Evolutionary conservation across 2,888 invertebrate genomes (phyloP).

Genomic region (Macrostomum cliftonense): DNA sequence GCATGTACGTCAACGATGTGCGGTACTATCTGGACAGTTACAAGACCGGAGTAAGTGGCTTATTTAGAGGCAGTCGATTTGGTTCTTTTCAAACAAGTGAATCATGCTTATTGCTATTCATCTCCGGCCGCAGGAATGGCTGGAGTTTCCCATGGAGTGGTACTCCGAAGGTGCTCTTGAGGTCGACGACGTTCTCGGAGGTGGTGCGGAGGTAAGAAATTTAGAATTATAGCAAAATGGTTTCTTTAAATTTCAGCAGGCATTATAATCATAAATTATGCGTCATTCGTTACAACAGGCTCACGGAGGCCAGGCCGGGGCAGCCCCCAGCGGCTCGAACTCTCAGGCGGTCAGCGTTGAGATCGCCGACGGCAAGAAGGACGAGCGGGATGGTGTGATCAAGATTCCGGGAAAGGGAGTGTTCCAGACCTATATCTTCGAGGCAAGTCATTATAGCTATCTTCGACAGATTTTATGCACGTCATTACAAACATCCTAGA

Average conservation of each 20-base stretch:
- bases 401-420: conserved; percentile 28
- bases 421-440: conserved; percentile 31
- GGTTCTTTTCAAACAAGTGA: no score
- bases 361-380: neutral
- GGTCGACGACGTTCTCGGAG: conserved; percentile 20
- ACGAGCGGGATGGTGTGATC: conserved; percentile 28
- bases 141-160: conserved; percentile 31
- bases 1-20: conserved; percentile 26
- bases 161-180: conserved; percentile 27
- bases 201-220: conserved; percentile 11
- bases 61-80: no score
- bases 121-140: conserved; percentile 24
- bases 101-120: no score
- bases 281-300: no score
- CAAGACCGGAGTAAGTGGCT: conserved; percentile 24
- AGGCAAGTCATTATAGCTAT: conserved; percentile 18
- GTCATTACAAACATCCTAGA: no score
- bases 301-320: no score
- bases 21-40: conserved; percentile 31
- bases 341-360: no score
- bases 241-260: no score
- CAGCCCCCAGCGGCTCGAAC: no score
- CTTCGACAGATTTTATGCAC: no score
- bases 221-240: no score
- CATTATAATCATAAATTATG: no score